These are phyloP conservation scores for Rhodinocichla rosea DNA, from an alignment of 2,113 vertebrate species.

Conservation along the genomic window DNA sequence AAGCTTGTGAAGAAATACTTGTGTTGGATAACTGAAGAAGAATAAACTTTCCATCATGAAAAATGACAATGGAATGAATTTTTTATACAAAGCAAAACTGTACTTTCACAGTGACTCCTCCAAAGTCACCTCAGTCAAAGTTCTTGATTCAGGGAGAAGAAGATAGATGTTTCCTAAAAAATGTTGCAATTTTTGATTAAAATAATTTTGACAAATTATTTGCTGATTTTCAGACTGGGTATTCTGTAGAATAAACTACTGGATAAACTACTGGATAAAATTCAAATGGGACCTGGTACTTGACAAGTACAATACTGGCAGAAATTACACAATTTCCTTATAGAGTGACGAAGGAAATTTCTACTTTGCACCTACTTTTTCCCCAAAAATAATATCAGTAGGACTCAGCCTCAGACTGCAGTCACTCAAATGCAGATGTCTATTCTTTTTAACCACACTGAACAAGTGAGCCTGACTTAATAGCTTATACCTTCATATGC, in stretches of 20 bases:
- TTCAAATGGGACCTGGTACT: background rate
- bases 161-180: background rate
- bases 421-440: background rate
- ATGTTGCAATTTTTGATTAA: background rate
- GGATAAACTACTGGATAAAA: background rate
- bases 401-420: background rate
- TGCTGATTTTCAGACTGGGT: background rate
- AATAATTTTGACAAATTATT: background rate
- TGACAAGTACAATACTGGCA: background rate
- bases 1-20: background rate
- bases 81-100: background rate
- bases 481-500: background rate
- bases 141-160: background rate
- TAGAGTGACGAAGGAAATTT: background rate
- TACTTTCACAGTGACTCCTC: background rate
- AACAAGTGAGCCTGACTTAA: background rate
- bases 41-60: background rate
- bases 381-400: background rate
- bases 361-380: background rate
- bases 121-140: background rate
- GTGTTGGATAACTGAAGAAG: background rate
- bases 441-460: background rate
- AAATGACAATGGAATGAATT: background rate
- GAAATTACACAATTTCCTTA: background rate
- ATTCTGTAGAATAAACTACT: background rate